These are phyloP conservation scores for Tokudaia tokunoshimensis DNA, from an alignment of 2,797 vertebrate species.

Conservation along the genomic window DNA sequence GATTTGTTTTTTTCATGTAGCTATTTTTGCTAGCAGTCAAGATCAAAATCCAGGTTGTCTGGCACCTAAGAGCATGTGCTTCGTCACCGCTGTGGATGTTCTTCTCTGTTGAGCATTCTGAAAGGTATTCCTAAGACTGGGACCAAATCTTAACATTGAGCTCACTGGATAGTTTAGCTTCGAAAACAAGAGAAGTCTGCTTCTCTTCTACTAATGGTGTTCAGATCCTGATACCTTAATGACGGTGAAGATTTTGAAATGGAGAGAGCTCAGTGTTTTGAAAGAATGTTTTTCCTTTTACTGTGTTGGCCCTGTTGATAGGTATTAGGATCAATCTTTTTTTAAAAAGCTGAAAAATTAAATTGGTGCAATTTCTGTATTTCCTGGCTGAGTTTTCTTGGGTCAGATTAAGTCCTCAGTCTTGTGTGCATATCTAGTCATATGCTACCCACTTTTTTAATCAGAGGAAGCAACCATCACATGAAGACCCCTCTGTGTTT, in stretches of 20 bases:
- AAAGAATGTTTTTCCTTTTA: conserved; percentile 38
- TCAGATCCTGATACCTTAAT: conserved; percentile 19
- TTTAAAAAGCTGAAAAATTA: conserved; percentile 42
- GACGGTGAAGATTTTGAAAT: conserved; percentile 37
- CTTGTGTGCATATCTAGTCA: background rate
- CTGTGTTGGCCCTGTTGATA: conserved; percentile 51
- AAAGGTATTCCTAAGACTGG: background rate
- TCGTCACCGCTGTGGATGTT: background rate
- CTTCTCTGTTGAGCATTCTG: background rate
- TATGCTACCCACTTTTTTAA: background rate
- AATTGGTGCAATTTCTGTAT: conserved; percentile 41
- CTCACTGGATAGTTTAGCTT: background rate
- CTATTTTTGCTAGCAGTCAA: conserved; percentile 36
- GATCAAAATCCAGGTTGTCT: conserved; percentile 33
- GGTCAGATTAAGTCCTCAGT: conserved; percentile 1
- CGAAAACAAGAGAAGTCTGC: conserved; percentile 22
- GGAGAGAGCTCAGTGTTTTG: background rate
- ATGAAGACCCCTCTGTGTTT: conserved; percentile 22
- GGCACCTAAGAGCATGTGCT: background rate
- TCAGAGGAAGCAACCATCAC: conserved; percentile 48
- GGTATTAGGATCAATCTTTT: background rate
- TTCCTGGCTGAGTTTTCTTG: conserved; percentile 64
- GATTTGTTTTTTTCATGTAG: background rate
- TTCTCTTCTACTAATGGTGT: background rate
- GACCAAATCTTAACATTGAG: conserved; percentile 1